Evolutionary conservation across 2,113 vertebrate species (phyloP), one percentile per base, ranked within the genome.

Genomic region (Ailurus styani): DNA sequence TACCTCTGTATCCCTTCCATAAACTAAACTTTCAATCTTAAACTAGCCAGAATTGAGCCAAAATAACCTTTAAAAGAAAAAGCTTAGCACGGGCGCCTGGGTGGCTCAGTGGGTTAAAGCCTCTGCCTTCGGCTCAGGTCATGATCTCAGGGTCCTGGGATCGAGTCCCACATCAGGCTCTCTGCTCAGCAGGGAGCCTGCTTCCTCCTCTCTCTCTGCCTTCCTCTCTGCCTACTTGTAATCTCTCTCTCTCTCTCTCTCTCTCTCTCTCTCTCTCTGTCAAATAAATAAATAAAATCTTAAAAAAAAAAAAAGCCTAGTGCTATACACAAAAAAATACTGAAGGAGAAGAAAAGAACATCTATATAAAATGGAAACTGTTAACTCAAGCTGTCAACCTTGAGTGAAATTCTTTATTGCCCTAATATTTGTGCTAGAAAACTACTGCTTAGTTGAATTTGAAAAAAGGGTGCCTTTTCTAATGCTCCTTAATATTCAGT

Each of bases 401-500:
- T 45, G n/a, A 92, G 92, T 78, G 23, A 23, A 84, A 72, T 62
- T 82, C 14, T 84, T 79, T 95, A 96, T 98, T 96, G 57, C 14
- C 15, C 50, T 90, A 64, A 91, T 96, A 95, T 77, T 78, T 88
- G 50, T 87, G 57, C 57, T 91, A 88, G 75, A 84, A 96, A 90
- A 87, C 13, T 18, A 27, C 15, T 85, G 86, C 50, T 93, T 81
- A 94, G 78, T 83, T 96, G 60, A 77, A 11, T 79, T 96, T 95
- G 27, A 37, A 90, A 82, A 94, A 96, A 90, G 93, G 54, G 96
- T 93, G 60, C 50, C 37, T 95, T 94, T 96, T 64, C 25, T 79
- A 90, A 95, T 87, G 75, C 47, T 98, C 66, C 57, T 93, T 94
- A 98, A 92, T 92, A 97, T 95, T 87, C 18, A 40, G 70, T 93